Evolutionary conservation across 2,888 invertebrate genomes (phyloP), one percentile per base, ranked within the genome.

Genomic region (Drosophila lutescens): DNA sequence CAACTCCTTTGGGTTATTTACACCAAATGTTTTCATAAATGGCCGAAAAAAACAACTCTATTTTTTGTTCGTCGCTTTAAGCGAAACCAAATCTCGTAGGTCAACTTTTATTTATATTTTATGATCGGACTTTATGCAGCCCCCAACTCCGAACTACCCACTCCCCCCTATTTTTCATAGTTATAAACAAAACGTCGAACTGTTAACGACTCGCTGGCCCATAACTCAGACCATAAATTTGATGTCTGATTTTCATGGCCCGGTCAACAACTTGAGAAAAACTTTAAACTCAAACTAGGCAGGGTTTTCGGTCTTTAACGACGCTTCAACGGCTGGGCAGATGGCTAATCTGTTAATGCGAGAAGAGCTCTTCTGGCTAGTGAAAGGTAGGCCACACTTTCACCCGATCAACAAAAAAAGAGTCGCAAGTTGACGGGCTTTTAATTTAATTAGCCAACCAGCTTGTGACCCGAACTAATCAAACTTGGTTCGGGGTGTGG

Each of bases 381-480:
- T 53, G 66, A 65, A 65, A 65, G 65, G 61, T 30, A 61, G 41
- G 47, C 61, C 40, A 44, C 69, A 76, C 79, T 79, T 82, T 79
- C 79, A 79, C 79, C 79, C 46, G 67, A 32, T 13, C 36, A 40
- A 40, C n/a, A 4, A 32, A 9, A 3, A 2, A 51, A 17, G 13
- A 51, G 51, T 50, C 12, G 38, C 58, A 40, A 15, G 30, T 49
- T 49, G 61, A 44, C 62, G 68, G 70, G 67, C 65, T 74, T 68
- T 71, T 67, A 73, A 83, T 79, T 79, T 76, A 83, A 87, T 83
- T 87, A 87, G 83, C 66, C 59, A 76, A 66, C n/a, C 51, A 43
- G 55, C 55, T 20, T 44, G 41, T 73, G 66, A 56, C 40, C 74
- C 49, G 41, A 34, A 67, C 66, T 59, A 80, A 78, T 76, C 80